Conservation (phyloP, 1,140 invertebrate species). For the Diorhabda carinulata region DNA sequence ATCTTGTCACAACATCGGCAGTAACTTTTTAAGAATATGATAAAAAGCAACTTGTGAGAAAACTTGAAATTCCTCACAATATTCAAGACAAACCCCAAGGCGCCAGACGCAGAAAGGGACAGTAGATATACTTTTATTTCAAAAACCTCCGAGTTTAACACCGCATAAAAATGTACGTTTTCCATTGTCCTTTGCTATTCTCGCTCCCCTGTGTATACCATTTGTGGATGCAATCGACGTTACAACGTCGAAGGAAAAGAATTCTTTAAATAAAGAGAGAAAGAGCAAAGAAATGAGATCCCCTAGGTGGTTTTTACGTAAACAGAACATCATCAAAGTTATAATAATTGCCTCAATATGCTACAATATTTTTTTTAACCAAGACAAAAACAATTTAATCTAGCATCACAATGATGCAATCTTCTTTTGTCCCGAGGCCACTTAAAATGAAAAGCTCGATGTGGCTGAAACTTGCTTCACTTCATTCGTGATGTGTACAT, state of each 20-base stretch:
- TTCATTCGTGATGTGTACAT: neutral
- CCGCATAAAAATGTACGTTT: neutral
- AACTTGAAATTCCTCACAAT: too few species aligned
- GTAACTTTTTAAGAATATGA: too few species aligned
- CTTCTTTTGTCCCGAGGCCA: conserved; percentile 8
- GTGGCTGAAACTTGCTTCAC: neutral
- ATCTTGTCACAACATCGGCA: too few species aligned
- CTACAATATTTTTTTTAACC: conserved; percentile 10
- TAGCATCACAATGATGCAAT: conserved; percentile 19
- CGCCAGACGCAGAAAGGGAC: neutral
- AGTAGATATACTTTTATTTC: conserved; percentile 1
- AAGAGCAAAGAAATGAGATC: neutral
- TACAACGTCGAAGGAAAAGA: neutral
- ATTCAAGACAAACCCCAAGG: too few species aligned
- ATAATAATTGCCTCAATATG: conserved; percentile 19
- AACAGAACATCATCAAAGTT: conserved; percentile 1
- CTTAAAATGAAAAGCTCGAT: neutral
- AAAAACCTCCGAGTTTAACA: neutral
- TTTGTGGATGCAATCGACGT: neutral
- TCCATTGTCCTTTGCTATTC: neutral
- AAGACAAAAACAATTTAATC: conserved; percentile 23
- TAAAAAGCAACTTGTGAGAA: too few species aligned
- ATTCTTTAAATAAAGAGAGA: neutral
- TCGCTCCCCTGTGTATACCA: neutral
- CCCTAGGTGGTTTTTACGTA: conserved; percentile 3